Percentiles rank a stretch among this genome's conserved stretches.
phyloP scores from a whole-genome alignment of 1,140 invertebrate species.

The Caligus rogercresseyi region DNA sequence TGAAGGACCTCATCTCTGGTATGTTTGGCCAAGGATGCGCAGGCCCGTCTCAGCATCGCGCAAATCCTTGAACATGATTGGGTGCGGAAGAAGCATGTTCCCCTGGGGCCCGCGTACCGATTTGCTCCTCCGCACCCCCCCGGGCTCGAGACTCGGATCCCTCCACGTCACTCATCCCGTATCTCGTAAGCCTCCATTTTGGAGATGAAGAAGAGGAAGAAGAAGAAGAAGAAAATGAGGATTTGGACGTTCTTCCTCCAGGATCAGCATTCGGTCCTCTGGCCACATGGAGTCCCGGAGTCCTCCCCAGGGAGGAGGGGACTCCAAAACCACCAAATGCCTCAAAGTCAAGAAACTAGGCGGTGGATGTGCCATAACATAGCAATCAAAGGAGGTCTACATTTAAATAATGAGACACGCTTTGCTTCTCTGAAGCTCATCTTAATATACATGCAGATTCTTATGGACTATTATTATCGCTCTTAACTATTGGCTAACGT shows the following conservation, averaged over 20 bases:
- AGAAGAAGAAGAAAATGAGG: too few relatives aligned
- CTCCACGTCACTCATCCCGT: constrained; percentile 16
- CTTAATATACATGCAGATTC: too few relatives aligned
- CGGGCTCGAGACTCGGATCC: neutral
- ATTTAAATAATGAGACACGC: neutral
- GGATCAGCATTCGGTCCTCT: too few relatives aligned
- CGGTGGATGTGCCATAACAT: neutral
- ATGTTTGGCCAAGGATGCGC: constrained; percentile 67
- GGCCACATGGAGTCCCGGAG: too few relatives aligned
- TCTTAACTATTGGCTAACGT: too few relatives aligned
- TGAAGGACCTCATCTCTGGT: constrained; percentile 52
- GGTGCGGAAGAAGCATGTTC: constrained; percentile 29
- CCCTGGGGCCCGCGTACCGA: neutral
- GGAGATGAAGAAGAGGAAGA: constrained; percentile 1
- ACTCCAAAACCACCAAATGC: constrained; percentile 12
- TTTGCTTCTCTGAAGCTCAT: too few relatives aligned
- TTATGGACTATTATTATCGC: too few relatives aligned
- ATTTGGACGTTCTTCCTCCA: too few relatives aligned
- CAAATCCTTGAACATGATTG: constrained; percentile 64
- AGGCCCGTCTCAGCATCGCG: constrained; percentile 52
- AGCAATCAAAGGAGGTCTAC: neutral
- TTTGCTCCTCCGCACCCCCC: neutral
- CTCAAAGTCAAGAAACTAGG: constrained; percentile 10
- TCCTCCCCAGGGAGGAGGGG: neutral
- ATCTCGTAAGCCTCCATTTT: constrained; percentile 13